Conservation (phyloP, 2,888 invertebrate genomes). For the Fissipunctia ypsillon region DNA sequence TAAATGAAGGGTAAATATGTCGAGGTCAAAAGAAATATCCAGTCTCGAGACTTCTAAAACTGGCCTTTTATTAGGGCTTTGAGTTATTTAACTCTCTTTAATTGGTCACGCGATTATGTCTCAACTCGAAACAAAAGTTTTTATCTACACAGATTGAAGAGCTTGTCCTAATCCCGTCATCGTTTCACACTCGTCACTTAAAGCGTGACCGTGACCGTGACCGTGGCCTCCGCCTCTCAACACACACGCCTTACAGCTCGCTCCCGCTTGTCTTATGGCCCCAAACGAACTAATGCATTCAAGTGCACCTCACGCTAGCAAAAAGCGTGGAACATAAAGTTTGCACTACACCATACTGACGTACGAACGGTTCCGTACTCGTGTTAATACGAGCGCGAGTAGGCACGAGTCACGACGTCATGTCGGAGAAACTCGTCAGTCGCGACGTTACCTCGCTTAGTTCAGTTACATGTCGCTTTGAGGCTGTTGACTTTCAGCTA, state of each 20-base stretch:
- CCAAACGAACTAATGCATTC: constrained; percentile 65
- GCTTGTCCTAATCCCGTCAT: not conserved
- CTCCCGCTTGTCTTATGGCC: constrained; percentile 31
- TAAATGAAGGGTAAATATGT: constrained; percentile 21
- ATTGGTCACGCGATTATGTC: not conserved
- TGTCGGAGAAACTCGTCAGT: constrained; percentile 47
- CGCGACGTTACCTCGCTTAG: constrained; percentile 29
- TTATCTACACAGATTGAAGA: too few relatives aligned
- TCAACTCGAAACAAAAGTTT: not conserved
- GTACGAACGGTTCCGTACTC: constrained; percentile 56
- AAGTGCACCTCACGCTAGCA: constrained; percentile 63
- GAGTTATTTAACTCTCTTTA: not conserved
- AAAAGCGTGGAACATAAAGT: constrained; percentile 63
- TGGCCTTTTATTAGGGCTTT: not conserved
- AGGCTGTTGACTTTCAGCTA: constrained; percentile 17
- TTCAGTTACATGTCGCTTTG: constrained; percentile 31
- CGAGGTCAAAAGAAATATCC: not conserved
- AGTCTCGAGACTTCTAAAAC: not conserved
- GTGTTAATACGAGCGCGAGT: constrained; percentile 34
- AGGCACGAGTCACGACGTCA: constrained; percentile 17
- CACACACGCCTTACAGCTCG: not conserved
- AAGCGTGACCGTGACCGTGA: too few relatives aligned
- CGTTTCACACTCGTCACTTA: too few relatives aligned
- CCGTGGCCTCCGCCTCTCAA: too few relatives aligned
- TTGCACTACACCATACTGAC: constrained; percentile 54